phyloP scores from a whole-genome alignment of 2,797 vertebrate genomes.

The Amblyopsis hoosieri region DNA sequence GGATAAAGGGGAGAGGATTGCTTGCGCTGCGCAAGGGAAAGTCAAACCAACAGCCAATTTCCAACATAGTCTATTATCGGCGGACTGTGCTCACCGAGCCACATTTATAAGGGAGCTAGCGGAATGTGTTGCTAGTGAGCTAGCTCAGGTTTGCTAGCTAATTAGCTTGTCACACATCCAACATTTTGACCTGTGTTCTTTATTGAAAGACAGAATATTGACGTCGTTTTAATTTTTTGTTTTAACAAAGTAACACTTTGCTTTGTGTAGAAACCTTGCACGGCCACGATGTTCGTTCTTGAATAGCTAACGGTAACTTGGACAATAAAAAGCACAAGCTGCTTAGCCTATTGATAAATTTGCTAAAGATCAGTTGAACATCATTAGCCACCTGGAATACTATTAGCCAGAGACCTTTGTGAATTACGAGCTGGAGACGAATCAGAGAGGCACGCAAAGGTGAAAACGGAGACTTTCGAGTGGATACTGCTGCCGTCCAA shows the following conservation, averaged over 20 bases:
- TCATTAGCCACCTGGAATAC: conserved; percentile 31
- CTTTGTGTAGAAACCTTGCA: conserved; percentile 16
- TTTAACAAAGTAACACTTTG: conserved; percentile 7
- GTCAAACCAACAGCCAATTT: conserved; percentile 45
- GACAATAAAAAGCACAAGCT: conserved; percentile 50
- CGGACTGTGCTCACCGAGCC: conserved; percentile 51
- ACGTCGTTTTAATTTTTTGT: conserved; percentile 27
- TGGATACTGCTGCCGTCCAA: conserved; percentile 63
- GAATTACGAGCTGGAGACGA: conserved; percentile 38
- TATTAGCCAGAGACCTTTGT: conserved; percentile 22
- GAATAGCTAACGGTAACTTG: conserved; percentile 50
- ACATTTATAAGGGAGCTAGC: conserved; percentile 69
- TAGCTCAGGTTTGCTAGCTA: conserved; percentile 69
- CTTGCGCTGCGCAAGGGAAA: conserved; percentile 29
- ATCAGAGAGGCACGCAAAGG: conserved; percentile 16
- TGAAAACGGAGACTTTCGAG: conserved; percentile 36
- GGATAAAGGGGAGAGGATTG: conserved; percentile 18
- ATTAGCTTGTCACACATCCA: conserved; percentile 67
- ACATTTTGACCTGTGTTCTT: conserved; percentile 59
- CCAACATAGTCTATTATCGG: conserved; percentile 59
- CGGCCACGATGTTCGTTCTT: conserved; percentile 42
- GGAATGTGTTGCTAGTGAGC: conserved; percentile 77
- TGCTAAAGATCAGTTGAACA: conserved; percentile 32
- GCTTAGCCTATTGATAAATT: conserved; percentile 40
- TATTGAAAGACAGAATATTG: conserved; percentile 50